Percentiles rank a stretch among this genome's conserved stretches.
These are phyloP conservation scores for Vollenhovia emeryi DNA, from an alignment of 1,140 invertebrate species.

Conservation along the genomic window DNA sequence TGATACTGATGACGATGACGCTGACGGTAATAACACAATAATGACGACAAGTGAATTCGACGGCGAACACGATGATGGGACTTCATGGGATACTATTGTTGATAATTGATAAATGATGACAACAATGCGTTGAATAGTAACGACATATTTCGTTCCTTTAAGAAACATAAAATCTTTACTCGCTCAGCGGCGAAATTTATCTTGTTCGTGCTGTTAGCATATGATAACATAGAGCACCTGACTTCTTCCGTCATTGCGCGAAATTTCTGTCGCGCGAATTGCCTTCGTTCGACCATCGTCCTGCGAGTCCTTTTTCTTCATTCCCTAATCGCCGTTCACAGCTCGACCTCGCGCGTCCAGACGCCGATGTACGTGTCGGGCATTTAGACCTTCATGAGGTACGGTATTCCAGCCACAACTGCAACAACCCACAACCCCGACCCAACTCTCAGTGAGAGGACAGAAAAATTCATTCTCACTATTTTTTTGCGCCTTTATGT, in stretches of 20 bases:
- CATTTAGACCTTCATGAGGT: conserved; percentile 83
- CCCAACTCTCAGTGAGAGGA: conserved; percentile 69
- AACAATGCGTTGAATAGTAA: conserved; percentile 24
- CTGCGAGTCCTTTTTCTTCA: conserved; percentile 37
- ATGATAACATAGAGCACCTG: neutral
- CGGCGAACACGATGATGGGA: conserved; percentile 31
- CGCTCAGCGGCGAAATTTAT: conserved; percentile 13
- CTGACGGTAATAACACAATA: conserved; percentile 53
- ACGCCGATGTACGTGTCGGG: conserved; percentile 11
- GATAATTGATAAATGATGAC: conserved; percentile 18
- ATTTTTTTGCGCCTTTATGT: conserved; percentile 39
- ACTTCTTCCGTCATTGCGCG: neutral
- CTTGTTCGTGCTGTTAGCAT: conserved; percentile 5
- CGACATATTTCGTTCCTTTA: conserved; percentile 45
- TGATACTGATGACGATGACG: conserved; percentile 43
- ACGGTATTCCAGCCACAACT: conserved; percentile 84
- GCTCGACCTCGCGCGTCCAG: conserved; percentile 16
- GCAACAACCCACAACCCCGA: conserved; percentile 80
- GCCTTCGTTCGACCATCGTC: conserved; percentile 18
- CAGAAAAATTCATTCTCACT: conserved; percentile 63
- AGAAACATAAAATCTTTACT: conserved; percentile 24
- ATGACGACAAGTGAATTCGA: conserved; percentile 49
- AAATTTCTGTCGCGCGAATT: conserved; percentile 21
- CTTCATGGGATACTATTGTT: neutral
- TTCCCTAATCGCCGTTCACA: conserved; percentile 52